Evolutionary conservation across 2,888 invertebrate genomes (phyloP), one percentile per base, ranked within the genome.

Genomic region (Pandemis cinnamomeana): DNA sequence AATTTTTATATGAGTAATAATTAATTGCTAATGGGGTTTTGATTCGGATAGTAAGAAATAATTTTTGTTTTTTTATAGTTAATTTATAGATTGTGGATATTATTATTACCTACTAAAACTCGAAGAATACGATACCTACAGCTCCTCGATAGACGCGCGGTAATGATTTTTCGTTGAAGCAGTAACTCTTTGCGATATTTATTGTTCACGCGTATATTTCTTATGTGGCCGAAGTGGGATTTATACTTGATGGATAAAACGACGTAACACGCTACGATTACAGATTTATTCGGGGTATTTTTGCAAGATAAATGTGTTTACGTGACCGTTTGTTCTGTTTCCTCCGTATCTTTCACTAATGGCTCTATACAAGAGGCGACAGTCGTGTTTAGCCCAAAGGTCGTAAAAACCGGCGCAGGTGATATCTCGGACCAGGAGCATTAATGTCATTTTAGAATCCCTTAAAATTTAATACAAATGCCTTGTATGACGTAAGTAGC

Each of bases 331-430:
- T 80, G 75, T 71, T 71, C 58, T 20, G 36, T 61, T 72, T 75
- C 77, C 74, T 75, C 69, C 70, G 68, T 74, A 62, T 75, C 58
- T 67, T 71, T 41, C 62, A 64, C 71, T 78, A 76, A 78, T 74
- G 71, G 72, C 75, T 71, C 69, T 75, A 72, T 76, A 75, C 71
- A 71, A 67, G 64, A 58, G 68, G 64, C 48, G 27, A 74, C 72
- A 72, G 55, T 55, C 8, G 55, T 71, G 75, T 76, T 76, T 71
- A 67, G 67, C 77, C 75, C 75, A 63, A 44, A 46, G 75, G 74
- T 79, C 80, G 77, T 80, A 79, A 80, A 79, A 71, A 75, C 75
- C 73, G 71, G 72, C 74, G 20, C 75, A 74, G 77, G 71, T 71
- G 71, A 63, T 71, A 67, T 67, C 70, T 63, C 63, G 76, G 66